Percentiles rank a stretch among this genome's conserved stretches.
Evolutionary conservation across 1,140 invertebrate genomes (phyloP).

Genomic region (Zaprionus tsacasi): DNA sequence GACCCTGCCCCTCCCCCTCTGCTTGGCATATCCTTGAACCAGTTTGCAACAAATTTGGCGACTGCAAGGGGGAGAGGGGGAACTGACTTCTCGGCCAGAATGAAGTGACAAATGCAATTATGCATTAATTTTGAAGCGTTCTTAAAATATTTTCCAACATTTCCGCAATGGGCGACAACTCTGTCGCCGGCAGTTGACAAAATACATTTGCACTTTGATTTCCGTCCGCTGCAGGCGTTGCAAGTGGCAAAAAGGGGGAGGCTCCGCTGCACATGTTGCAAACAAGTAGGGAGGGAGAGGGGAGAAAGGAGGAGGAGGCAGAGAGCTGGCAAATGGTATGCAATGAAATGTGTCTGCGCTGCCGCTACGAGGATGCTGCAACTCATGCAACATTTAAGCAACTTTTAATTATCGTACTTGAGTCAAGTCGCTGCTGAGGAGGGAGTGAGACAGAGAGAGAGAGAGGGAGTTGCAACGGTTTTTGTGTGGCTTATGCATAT

Average conservation of each 20-base stretch:
- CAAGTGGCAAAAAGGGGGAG: not conserved
- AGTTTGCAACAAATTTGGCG: slow-evolving; percentile 69
- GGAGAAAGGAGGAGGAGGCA: not conserved
- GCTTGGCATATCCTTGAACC: not conserved
- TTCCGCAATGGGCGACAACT: slow-evolving; percentile 55
- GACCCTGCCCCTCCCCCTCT: not conserved
- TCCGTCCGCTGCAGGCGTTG: slow-evolving; percentile 34
- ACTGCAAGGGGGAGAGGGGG: not conserved
- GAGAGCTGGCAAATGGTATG: slow-evolving; percentile 67
- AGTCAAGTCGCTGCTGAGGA: slow-evolving; percentile 35
- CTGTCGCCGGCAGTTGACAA: slow-evolving; percentile 61
- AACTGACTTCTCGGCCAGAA: slow-evolving; percentile 2
- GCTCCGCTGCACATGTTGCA: slow-evolving; percentile 14
- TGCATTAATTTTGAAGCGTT: slow-evolving; percentile 70
- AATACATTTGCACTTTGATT: slow-evolving; percentile 77
- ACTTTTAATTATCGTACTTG: slow-evolving; percentile 80
- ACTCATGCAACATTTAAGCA: slow-evolving; percentile 77
- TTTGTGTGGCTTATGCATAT: slow-evolving; percentile 28
- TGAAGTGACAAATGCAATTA: slow-evolving; percentile 79
- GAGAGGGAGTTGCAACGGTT: slow-evolving; percentile 23
- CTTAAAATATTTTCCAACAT: slow-evolving; percentile 65
- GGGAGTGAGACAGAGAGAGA: too few species aligned
- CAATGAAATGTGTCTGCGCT: slow-evolving; percentile 65
- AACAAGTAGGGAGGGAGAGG: slow-evolving; percentile 25
- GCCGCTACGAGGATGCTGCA: slow-evolving; percentile 66